Percentiles rank a stretch among this genome's conserved stretches.
Evolutionary conservation across 2,797 vertebrate genomes (phyloP).

Genomic region (Myotis findleyi): DNA sequence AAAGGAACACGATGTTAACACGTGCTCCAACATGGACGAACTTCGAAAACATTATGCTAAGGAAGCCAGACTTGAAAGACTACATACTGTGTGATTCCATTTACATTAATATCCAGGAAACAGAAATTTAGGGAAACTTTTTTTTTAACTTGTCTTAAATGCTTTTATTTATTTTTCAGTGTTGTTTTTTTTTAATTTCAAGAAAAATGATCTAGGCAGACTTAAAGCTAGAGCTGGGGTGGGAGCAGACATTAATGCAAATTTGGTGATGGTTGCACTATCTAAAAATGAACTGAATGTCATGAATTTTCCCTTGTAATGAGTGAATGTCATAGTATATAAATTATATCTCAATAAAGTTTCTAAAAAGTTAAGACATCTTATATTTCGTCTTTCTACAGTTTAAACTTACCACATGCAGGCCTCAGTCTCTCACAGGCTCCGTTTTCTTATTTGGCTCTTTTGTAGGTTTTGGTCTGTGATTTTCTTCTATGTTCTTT

Average conservation of each 20-base stretch:
- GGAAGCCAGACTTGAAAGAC: background rate
- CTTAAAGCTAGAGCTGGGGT: background rate
- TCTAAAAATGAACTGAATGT: background rate
- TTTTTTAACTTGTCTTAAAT: too few species aligned
- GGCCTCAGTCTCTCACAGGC: background rate
- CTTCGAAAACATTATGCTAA: background rate
- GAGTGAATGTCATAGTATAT: background rate
- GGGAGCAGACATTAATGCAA: background rate
- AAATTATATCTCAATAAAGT: background rate
- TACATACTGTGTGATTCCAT: background rate
- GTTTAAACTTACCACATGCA: background rate
- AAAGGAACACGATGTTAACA: background rate
- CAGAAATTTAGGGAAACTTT: background rate
- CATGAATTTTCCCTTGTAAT: background rate
- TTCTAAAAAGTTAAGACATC: background rate
- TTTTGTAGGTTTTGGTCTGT: background rate
- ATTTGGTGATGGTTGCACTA: background rate
- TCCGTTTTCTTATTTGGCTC: background rate
- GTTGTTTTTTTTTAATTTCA: too few species aligned
- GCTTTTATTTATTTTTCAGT: too few species aligned
- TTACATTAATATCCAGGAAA: background rate
- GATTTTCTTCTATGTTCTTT: background rate
- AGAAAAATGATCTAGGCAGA: too few species aligned
- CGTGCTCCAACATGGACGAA: background rate
- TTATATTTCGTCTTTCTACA: background rate